Conservation (phyloP, 2,888 invertebrate species). For the Cataglyphis rosenhaueri region DNA sequence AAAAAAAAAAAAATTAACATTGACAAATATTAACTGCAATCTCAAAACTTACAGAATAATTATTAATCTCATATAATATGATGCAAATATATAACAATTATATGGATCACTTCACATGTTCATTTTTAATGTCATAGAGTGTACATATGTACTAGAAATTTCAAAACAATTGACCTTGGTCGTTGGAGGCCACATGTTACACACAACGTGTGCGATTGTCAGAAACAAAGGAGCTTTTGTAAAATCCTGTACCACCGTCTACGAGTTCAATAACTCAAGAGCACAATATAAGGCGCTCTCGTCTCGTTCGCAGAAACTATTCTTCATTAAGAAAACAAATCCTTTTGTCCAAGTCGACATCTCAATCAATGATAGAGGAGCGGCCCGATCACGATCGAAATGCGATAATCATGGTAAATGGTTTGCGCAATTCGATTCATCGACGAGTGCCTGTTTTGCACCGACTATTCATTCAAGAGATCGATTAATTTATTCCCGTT, state of each 20-base stretch:
- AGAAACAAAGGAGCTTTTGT: slow-evolving; percentile 41
- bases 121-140: background rate
- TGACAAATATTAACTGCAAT: background rate
- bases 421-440: slow-evolving; percentile 74
- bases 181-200: slow-evolving; percentile 37
- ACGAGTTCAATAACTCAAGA: slow-evolving; percentile 37
- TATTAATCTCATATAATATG: background rate
- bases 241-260: slow-evolving; percentile 19
- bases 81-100: background rate
- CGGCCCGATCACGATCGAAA: slow-evolving; percentile 57
- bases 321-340: slow-evolving; percentile 25
- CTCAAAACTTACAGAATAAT: background rate
- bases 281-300: background rate
- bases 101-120: background rate
- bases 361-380: slow-evolving; percentile 65
- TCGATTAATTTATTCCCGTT: slow-evolving; percentile 67
- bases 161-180: slow-evolving; percentile 17
- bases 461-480: slow-evolving; percentile 44
- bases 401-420: slow-evolving; percentile 54
- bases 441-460: slow-evolving; percentile 72
- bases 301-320: slow-evolving; percentile 12
- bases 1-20: background rate
- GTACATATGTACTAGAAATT: background rate
- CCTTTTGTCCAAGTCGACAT: slow-evolving; percentile 62
- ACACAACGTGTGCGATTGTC: slow-evolving; percentile 5